Percentiles rank a stretch among this genome's conserved stretches.
Conservation (phyloP, 2,888 invertebrate genomes). For the Oeneis ivallda region DNA sequence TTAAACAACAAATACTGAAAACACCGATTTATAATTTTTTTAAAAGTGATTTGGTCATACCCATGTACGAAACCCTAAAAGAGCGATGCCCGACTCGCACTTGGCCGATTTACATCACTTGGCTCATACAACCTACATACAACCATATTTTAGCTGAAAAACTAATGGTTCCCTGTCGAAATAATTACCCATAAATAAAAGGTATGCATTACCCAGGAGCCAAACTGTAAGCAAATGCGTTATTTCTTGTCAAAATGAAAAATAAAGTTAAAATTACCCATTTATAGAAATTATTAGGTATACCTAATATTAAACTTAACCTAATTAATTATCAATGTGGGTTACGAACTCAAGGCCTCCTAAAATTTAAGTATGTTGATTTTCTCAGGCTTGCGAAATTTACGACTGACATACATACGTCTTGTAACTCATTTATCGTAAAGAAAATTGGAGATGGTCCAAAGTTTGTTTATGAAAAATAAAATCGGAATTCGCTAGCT, state of each 20-base stretch:
- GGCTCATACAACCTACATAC: too few relatives aligned
- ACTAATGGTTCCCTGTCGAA: too few relatives aligned
- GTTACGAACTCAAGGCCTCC: slow-evolving; percentile 13
- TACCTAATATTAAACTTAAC: slow-evolving; percentile 1
- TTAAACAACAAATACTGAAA: too few relatives aligned
- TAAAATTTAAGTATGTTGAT: slow-evolving; percentile 15
- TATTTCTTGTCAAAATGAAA: background rate
- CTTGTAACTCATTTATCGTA: slow-evolving; percentile 42
- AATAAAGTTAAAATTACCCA: background rate
- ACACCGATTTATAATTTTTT: too few relatives aligned
- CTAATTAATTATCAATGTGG: background rate
- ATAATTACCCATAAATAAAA: too few relatives aligned
- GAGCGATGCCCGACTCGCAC: too few relatives aligned
- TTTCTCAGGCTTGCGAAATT: slow-evolving; percentile 29
- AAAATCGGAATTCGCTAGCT: slow-evolving; percentile 44
- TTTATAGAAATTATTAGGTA: background rate
- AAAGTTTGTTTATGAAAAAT: slow-evolving; percentile 60
- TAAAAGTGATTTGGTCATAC: too few relatives aligned
- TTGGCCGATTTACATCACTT: too few relatives aligned
- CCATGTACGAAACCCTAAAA: too few relatives aligned
- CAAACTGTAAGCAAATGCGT: background rate
- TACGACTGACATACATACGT: slow-evolving; percentile 33
- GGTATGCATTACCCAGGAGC: too few relatives aligned
- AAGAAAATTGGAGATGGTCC: slow-evolving; percentile 62
- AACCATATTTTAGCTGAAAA: too few relatives aligned